Conservation (phyloP, 2,113 vertebrate genomes). For the Trogon surrucura region DNA sequence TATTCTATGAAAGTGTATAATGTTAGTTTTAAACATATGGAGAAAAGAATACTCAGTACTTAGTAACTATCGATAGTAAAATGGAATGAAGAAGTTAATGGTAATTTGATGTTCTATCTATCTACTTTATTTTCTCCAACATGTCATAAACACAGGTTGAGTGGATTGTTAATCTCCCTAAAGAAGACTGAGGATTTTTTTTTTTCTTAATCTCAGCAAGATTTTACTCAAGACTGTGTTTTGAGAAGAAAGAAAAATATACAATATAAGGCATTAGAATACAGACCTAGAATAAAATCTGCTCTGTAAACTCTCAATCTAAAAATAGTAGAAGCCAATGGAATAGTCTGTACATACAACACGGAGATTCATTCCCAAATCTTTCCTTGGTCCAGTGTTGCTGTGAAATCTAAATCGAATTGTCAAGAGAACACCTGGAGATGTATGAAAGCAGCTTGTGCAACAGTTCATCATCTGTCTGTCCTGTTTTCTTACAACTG, state of each 20-base stretch:
- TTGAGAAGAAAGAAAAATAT: neutral
- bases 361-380: neutral
- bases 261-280: accelerated
- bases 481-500: no score
- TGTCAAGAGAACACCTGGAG: neutral
- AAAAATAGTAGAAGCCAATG: neutral
- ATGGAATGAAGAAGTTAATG: neutral
- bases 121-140: neutral
- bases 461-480: no score
- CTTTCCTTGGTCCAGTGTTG: neutral
- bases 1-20: neutral
- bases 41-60: neutral
- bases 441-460: neutral
- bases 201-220: neutral
- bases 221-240: neutral
- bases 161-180: neutral
- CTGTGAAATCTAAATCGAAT: neutral
- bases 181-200: accelerated
- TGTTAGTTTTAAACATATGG: neutral
- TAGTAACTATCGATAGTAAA: neutral
- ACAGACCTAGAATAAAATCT: neutral
- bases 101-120: neutral
- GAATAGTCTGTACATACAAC: accelerated
- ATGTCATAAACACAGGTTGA: neutral
- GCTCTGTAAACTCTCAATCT: neutral